Evolutionary conservation across 1,140 invertebrate species (phyloP).

Genomic region (Zaprionus davidi): DNA sequence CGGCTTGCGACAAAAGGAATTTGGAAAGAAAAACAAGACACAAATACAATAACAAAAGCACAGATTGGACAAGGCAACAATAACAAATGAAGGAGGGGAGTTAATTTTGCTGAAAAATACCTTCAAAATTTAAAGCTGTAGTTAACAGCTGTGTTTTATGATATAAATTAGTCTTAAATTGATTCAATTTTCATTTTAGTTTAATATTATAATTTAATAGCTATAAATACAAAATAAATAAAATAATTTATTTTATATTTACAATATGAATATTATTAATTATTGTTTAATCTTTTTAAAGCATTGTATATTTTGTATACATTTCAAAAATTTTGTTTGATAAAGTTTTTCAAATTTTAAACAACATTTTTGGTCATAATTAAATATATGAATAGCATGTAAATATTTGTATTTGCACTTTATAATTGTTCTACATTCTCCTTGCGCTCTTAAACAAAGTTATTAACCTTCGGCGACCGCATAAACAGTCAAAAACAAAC

Average conservation of each 20-base stretch:
- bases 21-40: slow-evolving; percentile 39
- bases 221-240: not conserved
- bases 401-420: not conserved
- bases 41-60: slow-evolving; percentile 9
- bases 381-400: too few relatives aligned
- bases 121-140: too few relatives aligned
- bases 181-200: not conserved
- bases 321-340: too few relatives aligned
- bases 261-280: not conserved
- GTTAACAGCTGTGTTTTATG: too few relatives aligned
- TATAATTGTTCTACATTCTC: not conserved
- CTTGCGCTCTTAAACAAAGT: slow-evolving; percentile 20
- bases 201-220: not conserved
- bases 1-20: slow-evolving; percentile 37
- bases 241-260: too few relatives aligned
- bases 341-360: too few relatives aligned
- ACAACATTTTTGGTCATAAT: too few relatives aligned
- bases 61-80: slow-evolving; percentile 1
- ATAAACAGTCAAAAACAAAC: slow-evolving; percentile 29
- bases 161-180: too few relatives aligned
- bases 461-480: slow-evolving; percentile 24
- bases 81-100: too few relatives aligned
- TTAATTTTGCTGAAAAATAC: too few relatives aligned
- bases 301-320: too few relatives aligned
- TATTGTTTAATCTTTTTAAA: not conserved